Evolutionary conservation across 2,888 invertebrate species (phyloP).

Genomic region (Dusona sp.): DNA sequence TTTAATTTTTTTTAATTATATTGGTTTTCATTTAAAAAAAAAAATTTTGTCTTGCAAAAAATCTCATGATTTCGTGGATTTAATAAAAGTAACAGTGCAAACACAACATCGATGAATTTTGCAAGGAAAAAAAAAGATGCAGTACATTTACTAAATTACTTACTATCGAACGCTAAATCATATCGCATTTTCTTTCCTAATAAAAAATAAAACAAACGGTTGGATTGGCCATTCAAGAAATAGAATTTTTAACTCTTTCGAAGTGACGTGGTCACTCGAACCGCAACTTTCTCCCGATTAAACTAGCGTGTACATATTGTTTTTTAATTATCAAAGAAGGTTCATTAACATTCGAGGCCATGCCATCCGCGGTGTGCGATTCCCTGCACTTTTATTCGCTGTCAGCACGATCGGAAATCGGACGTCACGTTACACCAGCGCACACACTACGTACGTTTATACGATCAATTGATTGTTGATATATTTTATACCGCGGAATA

Average conservation of each 20-base stretch:
- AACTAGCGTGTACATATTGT: neutral
- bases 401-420: constrained; percentile 47
- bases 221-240: neutral
- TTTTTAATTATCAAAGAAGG: constrained; percentile 36
- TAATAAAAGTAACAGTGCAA: neutral
- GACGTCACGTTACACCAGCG: constrained; percentile 42
- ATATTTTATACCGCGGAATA: neutral
- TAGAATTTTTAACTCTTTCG: constrained; percentile 17
- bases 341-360: constrained; percentile 62
- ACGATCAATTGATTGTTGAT: neutral
- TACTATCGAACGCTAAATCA: too few species aligned
- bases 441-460: neutral
- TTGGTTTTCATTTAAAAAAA: too few species aligned
- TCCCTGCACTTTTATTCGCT: constrained; percentile 2
- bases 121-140: neutral
- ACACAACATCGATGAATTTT: neutral
- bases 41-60: neutral
- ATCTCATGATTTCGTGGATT: neutral
- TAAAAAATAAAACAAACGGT: neutral
- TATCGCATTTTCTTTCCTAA: too few species aligned
- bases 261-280: neutral
- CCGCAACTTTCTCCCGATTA: constrained; percentile 53
- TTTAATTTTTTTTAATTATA: too few species aligned
- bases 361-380: neutral
- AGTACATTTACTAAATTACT: too few species aligned